A percentile compares a stretch with the other conserved stretches of the same genome.
Evolutionary conservation across 2,888 invertebrate species (phyloP).

Genomic region (Pristionchus exspectatus): DNA sequence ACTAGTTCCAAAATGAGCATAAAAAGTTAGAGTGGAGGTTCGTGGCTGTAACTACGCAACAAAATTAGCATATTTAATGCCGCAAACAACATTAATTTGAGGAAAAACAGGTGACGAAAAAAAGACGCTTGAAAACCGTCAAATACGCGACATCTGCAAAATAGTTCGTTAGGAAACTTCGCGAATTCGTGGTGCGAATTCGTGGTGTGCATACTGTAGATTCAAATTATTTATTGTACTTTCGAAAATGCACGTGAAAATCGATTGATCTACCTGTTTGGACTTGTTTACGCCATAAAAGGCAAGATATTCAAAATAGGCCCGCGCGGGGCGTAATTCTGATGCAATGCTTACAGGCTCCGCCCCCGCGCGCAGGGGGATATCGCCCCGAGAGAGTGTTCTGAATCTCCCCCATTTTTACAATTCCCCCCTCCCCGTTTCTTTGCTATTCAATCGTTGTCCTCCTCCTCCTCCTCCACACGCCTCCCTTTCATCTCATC

Average conservation of each 20-base stretch:
- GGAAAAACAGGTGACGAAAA: not conserved
- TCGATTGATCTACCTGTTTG: not conserved
- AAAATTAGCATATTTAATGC: not conserved
- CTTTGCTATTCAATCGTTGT: conserved; percentile 1
- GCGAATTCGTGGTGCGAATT: conserved; percentile 8
- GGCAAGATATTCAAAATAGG: not conserved
- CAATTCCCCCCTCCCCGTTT: not conserved
- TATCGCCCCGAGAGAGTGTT: conserved; percentile 25
- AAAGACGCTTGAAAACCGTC: not conserved
- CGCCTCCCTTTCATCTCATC: conserved; percentile 41
- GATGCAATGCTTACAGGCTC: conserved; percentile 47
- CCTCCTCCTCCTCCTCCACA: not conserved
- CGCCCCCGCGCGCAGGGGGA: not conserved
- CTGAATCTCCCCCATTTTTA: conserved; percentile 31
- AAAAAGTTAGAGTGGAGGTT: not conserved
- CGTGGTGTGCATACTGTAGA: conserved; percentile 22
- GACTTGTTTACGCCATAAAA: not conserved
- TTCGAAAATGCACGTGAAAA: not conserved
- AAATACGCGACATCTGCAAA: not conserved
- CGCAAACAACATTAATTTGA: not conserved
- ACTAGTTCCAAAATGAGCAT: not conserved
- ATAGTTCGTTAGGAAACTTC: conserved; percentile 4
- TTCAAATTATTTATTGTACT: conserved; percentile 36
- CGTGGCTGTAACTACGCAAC: not conserved
- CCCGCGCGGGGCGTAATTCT: conserved; percentile 35